Evolutionary conservation across 2,797 vertebrate genomes (phyloP), one percentile per base, ranked within the genome.

Genomic region (Buphagus erythrorhynchus): DNA sequence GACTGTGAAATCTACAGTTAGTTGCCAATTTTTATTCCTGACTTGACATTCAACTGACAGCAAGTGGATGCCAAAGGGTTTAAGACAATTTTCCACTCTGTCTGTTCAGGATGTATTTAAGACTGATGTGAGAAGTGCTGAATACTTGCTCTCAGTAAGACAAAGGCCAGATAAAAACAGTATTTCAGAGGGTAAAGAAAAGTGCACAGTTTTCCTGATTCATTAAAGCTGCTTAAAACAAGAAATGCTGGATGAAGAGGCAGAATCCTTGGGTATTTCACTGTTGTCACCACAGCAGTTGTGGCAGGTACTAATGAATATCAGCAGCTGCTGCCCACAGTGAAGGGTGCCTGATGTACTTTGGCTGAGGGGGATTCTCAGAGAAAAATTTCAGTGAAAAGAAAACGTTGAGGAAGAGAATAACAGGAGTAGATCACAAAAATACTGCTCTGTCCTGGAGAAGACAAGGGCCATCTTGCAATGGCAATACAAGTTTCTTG

Each of bases 51-150:
- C 61, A 8, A 89, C 90, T 97, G 96, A 96, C 94, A 96, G 93
- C 74, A 79, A 96, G 74, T 92, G 86, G 88, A 93, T 95, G 96
- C 93, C 88, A 93, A 95, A 94, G 71, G 88, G n/a, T 94, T 96
- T 96, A 93, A 95, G 92, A 94, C 88, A 76, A 93, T 96, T 96
- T 97, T 96, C 94, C 77, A 82, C 90, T 93, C 93, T 84, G 76
- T 88, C 94, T 95, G 52, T 73, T 95, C 83, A 57, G 95, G 78
- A 76, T 90, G 87, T 68, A 38, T 84, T 96, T 91, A 81, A 77
- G 86, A 65, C 75, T 78, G 86, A 90, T 66, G 66, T 25, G 89
- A 85, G 62, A 87, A 83, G 28, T 58, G 66, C 72, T 55, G 68
- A 93, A 51, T 18, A 15, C 18, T 95, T 83, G 36, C 46, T 66